These are phyloP conservation scores for Turnix velox DNA, from an alignment of 2,113 vertebrate genomes.

Conservation along the genomic window DNA sequence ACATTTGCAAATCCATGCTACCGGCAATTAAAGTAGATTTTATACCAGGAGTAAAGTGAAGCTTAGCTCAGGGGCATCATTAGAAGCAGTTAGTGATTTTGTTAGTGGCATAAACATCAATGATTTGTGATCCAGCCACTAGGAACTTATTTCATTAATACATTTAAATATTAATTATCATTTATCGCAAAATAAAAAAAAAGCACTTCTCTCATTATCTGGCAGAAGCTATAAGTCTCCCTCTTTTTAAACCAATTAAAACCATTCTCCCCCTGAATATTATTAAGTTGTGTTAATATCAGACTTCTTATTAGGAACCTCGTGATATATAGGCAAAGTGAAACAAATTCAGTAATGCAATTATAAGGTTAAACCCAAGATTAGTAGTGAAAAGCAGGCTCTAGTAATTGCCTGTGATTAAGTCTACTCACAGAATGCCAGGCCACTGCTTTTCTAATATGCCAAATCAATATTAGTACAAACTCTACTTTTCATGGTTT, in stretches of 20 bases:
- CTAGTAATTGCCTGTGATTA: constrained; percentile 62
- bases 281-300: constrained; percentile 55
- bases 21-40: not conserved
- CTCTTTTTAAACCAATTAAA: constrained; percentile 53
- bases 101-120: constrained; percentile 1
- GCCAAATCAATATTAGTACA: constrained; percentile 60
- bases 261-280: constrained; percentile 10
- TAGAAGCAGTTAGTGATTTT: constrained; percentile 29
- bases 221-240: not conserved
- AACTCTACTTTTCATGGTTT: constrained; percentile 58
- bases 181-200: constrained; percentile 39
- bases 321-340: constrained; percentile 11
- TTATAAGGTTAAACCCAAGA: constrained; percentile 50
- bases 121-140: not conserved
- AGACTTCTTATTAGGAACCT: constrained; percentile 29
- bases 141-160: constrained; percentile 22
- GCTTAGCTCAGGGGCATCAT: not conserved
- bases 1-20: not conserved
- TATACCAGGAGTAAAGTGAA: constrained; percentile 13
- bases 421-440: constrained; percentile 45
- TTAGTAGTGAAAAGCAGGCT: constrained; percentile 51
- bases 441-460: constrained; percentile 18
- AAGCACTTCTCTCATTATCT: not conserved
- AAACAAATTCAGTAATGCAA: constrained; percentile 46
- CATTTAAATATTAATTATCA: constrained; percentile 54